Evolutionary conservation across 2,888 invertebrate genomes (phyloP).

Genomic region (Phortica okadai): DNA sequence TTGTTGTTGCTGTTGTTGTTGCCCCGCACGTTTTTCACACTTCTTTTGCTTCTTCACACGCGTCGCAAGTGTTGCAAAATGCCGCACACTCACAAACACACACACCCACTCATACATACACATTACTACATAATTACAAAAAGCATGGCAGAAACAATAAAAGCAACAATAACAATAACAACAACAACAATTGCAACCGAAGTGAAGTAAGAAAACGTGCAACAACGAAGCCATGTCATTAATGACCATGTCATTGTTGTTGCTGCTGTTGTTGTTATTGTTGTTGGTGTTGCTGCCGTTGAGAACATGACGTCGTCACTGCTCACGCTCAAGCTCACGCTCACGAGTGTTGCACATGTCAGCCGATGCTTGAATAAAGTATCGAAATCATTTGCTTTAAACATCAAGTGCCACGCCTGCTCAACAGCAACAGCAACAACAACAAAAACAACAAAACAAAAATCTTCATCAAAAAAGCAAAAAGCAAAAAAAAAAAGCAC

Average conservation of each 20-base stretch:
- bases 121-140: slow-evolving; percentile 67
- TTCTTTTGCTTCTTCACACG: slow-evolving; percentile 25
- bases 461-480: no score
- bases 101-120: slow-evolving; percentile 55
- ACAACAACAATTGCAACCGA: slow-evolving; percentile 19
- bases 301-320: background rate
- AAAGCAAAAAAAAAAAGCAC: no score
- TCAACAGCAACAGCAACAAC: background rate
- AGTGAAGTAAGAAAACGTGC: slow-evolving; percentile 63
- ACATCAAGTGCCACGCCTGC: background rate
- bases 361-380: background rate
- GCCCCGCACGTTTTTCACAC: no score
- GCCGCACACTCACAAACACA: slow-evolving; percentile 44
- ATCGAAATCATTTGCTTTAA: background rate
- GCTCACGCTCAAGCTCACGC: background rate
- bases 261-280: no score
- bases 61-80: slow-evolving; percentile 56
- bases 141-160: background rate
- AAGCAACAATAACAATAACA: background rate
- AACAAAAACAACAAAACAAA: no score
- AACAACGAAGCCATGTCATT: background rate
- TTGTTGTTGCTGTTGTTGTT: no score
- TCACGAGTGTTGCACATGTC: slow-evolving; percentile 3
- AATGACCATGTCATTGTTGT: slow-evolving; percentile 46
- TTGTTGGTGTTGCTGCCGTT: background rate